Evolutionary conservation across 2,888 invertebrate species (phyloP), one percentile per base, ranked within the genome.

Genomic region (Embidobia sp.): DNA sequence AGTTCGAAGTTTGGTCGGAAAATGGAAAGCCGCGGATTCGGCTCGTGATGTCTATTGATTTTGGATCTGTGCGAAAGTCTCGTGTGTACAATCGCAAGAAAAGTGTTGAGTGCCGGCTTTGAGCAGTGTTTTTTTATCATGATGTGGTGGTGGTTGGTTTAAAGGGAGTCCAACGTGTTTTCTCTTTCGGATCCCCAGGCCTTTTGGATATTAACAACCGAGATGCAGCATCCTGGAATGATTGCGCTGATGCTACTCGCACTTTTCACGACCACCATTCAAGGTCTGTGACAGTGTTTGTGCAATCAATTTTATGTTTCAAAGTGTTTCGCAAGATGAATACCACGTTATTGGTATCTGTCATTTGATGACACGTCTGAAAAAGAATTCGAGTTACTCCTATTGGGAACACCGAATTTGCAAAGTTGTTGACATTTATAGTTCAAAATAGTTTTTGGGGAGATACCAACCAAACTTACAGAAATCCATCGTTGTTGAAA

Each of bases 151-250:
- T 67, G 42, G 55, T 22, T 22, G 22, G 22, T 22, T 22, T 22
- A 6, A 22, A 22, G n/a, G n/a, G n/a, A n/a, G n/a, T n/a, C n/a
- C n/a, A n/a, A n/a, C n/a, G n/a, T n/a, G n/a, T n/a, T 53, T 63
- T 61, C 29, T 6, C 11, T 40, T 59, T 35, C 22, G 37, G 44
- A 57, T 53, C 44, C 53, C 40, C 18, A 63, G 63, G 49, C 22
- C 19, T 63, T 63, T 77, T 77, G 77, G 77, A 77, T 77, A 63
- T 64, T 57, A 72, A 18, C 64, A 44, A 44, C 55, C 67, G 59
- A 73, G 49, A 77, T 77, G 77, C 72, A 61, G 72, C 63, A 35
- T 33, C 77, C 59, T 42, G 57, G 73, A 69, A 78, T 63, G 37
- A n/a, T 63, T 18, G 31, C 37, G 31, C 55, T 67, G 37, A 33